Conservation (phyloP, 2,888 invertebrate genomes). For the Erebia epiphron region DNA sequence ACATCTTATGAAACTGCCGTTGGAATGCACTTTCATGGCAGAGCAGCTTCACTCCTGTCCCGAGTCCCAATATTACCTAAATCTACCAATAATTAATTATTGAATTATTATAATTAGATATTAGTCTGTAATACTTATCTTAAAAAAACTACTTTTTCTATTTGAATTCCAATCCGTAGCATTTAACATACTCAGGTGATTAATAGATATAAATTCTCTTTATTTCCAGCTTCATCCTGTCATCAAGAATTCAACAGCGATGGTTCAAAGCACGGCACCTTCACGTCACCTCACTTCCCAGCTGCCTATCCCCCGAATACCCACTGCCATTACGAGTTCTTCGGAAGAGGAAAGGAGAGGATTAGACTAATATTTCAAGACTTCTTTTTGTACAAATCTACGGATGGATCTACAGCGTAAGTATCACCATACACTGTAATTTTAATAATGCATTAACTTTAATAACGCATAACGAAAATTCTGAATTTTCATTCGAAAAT, state of each 20-base stretch:
- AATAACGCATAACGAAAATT: too few relatives aligned
- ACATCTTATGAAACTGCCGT: too few relatives aligned
- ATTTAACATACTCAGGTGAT: neutral
- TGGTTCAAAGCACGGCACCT: constrained; percentile 90
- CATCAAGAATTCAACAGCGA: constrained; percentile 91
- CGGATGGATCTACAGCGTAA: constrained; percentile 75
- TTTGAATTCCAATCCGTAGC: neutral
- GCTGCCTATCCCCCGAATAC: constrained; percentile 90
- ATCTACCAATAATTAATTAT: too few relatives aligned
- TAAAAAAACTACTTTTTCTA: too few relatives aligned
- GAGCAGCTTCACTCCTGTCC: too few relatives aligned
- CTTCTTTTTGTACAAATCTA: constrained; percentile 89
- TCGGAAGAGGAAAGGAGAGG: constrained; percentile 92
- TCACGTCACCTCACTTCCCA: constrained; percentile 94
- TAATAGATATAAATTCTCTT: constrained; percentile 37
- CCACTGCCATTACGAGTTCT: constrained; percentile 95
- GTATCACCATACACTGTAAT: too few relatives aligned
- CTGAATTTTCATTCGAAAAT: too few relatives aligned
- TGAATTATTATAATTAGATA: too few relatives aligned
- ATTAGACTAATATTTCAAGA: constrained; percentile 93
- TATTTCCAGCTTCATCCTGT: constrained; percentile 89
- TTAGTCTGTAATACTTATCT: too few relatives aligned
- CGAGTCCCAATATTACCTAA: too few relatives aligned
- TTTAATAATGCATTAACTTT: too few relatives aligned
- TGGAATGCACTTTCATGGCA: too few relatives aligned